Evolutionary conservation across 1,140 invertebrate genomes (phyloP), one percentile per base, ranked within the genome.

Genomic region (Drosophila ficusphila): DNA sequence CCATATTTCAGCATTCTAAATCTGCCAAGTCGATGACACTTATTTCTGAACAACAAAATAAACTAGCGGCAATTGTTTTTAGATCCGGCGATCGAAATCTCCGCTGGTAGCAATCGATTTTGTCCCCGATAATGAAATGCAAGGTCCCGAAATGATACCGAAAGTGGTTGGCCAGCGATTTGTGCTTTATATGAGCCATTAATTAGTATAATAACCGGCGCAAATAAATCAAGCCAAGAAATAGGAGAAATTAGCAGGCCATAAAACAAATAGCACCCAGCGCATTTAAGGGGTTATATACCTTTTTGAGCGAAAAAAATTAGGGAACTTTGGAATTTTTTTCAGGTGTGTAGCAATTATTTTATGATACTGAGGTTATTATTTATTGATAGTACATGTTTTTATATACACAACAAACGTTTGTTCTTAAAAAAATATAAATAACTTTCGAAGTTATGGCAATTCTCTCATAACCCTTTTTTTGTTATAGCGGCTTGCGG

Each of bases 21-120:
- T 34, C 29, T 57, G 58, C 52, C 47, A 70, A 85, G 64, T 67
- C 70, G 79, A 58, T 83, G 79, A 83, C 81, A 79, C 44, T 60
- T 60, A 60, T 79, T 16, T 38, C 47, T 12, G 8, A 46, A 48
- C 36, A 74, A 49, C 52, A 61, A 39, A 58, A 62, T 51, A 61
- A 46, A 56, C 41, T 41, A 36, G 34, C 21, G 14, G 46, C 31
- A 47, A 70, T 65, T 69, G 56, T 49, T 48, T 46, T 38, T 44
- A 58, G 54, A 74, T 49, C 36, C 47, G 61, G 38, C 48, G 25
- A 48, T 14, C 12, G 49, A 16, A 46, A 54, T 42, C 41, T 8
- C 16, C 3, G n/a, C 19, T 69, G 44, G 61, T 68, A 68, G 61
- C 60, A 41, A 69, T 51, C 72, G 77, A 73, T 77, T 44, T 14